A percentile compares a stretch with the other conserved stretches of the same genome.
These are phyloP conservation scores for Chionoecetes opilio DNA, from an alignment of 1,140 invertebrate genomes.

Conservation along the genomic window DNA sequence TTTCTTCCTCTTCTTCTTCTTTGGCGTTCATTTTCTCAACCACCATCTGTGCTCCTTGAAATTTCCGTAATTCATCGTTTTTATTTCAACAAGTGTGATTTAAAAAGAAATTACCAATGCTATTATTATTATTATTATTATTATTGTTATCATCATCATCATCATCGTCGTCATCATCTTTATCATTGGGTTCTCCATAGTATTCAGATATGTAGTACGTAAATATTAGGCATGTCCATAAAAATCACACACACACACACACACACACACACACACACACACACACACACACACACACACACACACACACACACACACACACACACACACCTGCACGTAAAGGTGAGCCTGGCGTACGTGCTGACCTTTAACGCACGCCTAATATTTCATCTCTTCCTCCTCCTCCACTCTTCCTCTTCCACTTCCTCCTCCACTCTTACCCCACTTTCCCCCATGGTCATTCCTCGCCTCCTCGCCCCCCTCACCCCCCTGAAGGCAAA, in stretches of 20 bases:
- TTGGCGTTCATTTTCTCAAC: no score
- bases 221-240: no score
- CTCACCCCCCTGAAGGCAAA: no score
- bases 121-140: no score
- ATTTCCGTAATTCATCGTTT: neutral
- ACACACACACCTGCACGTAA: no score
- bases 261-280: constrained; percentile 27
- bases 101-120: neutral
- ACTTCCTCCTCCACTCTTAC: neutral
- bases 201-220: neutral
- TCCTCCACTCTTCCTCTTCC: neutral
- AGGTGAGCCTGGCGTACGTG: neutral
- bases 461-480: neutral
- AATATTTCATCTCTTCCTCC: constrained; percentile 6
- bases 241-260: neutral
- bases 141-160: no score
- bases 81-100: neutral
- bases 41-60: neutral
- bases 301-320: no score
- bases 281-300: constrained; percentile 1
- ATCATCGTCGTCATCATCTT: no score
- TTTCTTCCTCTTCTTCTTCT: neutral
- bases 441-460: neutral
- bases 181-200: neutral
- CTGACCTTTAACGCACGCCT: neutral